phyloP scores from a whole-genome alignment of 2,113 vertebrate species.

The Petaurus breviceps region DNA sequence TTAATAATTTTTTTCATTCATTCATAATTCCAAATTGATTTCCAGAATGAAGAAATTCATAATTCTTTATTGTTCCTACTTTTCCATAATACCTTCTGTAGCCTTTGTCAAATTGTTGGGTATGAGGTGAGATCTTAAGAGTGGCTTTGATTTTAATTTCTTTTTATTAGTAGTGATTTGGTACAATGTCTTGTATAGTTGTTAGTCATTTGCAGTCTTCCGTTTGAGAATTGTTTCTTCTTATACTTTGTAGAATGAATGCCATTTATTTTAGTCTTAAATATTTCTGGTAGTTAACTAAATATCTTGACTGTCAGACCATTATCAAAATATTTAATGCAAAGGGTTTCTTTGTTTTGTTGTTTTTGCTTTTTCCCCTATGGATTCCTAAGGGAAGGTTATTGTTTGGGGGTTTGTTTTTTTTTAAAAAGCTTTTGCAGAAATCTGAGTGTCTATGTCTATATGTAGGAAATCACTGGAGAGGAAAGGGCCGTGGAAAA shows the following conservation, averaged over 20 bases:
- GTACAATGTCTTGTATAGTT: not conserved
- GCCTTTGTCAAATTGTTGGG: too few relatives aligned
- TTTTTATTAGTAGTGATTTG: not conserved
- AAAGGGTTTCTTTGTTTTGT: not conserved
- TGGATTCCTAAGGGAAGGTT: not conserved
- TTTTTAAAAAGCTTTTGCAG: not conserved
- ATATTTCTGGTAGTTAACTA: not conserved
- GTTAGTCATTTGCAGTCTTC: not conserved
- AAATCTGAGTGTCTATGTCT: not conserved
- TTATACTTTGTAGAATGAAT: not conserved
- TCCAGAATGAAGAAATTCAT: not conserved
- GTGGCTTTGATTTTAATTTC: too few relatives aligned
- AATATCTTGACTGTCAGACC: not conserved
- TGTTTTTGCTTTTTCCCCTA: not conserved
- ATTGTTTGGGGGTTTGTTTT: not conserved
- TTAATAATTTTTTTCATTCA: not conserved
- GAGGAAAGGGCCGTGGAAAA: not conserved
- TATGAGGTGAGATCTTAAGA: too few relatives aligned
- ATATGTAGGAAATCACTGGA: not conserved
- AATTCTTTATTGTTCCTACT: too few relatives aligned
- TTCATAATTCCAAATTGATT: not conserved
- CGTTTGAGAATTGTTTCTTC: not conserved
- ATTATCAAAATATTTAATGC: not conserved
- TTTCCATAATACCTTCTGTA: too few relatives aligned
- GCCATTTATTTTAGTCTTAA: not conserved